Percentiles rank a stretch among this genome's conserved stretches.
These are phyloP conservation scores for Ariopsis seemanni DNA, from an alignment of 2,113 vertebrate species.

Conservation along the genomic window DNA sequence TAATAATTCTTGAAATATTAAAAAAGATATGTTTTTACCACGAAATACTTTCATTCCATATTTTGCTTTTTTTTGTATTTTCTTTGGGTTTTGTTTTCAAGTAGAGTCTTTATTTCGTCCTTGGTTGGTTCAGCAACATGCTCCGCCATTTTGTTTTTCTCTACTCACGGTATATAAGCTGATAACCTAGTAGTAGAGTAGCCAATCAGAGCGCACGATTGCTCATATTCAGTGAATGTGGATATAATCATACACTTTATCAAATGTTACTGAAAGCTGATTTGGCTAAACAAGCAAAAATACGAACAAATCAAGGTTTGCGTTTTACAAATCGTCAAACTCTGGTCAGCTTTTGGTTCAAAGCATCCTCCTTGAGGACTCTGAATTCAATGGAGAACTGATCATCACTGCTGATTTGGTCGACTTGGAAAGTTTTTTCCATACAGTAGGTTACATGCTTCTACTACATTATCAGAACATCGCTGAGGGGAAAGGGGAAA, in stretches of 20 bases:
- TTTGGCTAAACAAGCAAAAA: neutral
- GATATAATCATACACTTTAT: neutral
- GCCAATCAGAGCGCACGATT: no score
- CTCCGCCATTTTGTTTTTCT: no score
- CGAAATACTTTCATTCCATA: no score
- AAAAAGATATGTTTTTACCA: no score
- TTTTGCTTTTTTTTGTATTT: no score
- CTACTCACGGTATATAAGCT: no score
- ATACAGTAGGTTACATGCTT: neutral
- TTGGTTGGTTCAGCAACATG: no score
- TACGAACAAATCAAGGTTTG: neutral
- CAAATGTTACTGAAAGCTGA: neutral
- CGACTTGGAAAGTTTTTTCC: neutral
- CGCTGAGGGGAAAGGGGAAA: neutral
- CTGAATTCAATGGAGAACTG: neutral
- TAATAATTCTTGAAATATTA: no score
- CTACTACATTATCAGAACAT: neutral
- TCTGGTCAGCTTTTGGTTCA: neutral
- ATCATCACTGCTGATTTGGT: neutral
- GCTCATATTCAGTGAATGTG: no score
- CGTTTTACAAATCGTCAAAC: neutral
- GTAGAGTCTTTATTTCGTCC: no score
- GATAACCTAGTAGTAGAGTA: no score
- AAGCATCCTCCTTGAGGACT: neutral
- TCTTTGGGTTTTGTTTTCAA: no score